Conservation (phyloP, 1,140 invertebrate genomes). For the Zaprionus lachaisei region DNA sequence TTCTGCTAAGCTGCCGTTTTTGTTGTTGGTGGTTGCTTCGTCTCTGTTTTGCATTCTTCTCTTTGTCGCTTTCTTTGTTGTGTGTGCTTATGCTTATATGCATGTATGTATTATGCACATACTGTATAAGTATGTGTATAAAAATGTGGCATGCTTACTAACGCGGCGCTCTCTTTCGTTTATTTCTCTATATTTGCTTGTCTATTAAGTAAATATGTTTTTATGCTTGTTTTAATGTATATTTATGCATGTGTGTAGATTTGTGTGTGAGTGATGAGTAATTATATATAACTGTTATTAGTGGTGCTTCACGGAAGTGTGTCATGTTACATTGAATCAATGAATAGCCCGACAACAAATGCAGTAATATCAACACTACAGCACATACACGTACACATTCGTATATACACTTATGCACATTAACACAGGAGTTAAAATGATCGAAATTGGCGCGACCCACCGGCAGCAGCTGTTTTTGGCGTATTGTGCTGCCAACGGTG, state of each 20-base stretch:
- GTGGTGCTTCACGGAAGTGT: conserved; percentile 30
- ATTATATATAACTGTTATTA: conserved; percentile 13
- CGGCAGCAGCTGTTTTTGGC: conserved; percentile 22
- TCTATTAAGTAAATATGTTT: conserved; percentile 8
- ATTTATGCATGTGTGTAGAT: neutral
- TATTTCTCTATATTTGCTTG: neutral
- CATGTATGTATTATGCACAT: neutral
- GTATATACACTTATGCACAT: neutral
- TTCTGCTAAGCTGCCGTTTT: conserved; percentile 44
- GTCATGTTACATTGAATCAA: conserved; percentile 42
- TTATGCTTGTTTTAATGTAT: neutral
- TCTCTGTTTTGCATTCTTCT: conserved; percentile 36
- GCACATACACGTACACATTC: neutral
- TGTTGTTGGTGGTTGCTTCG: neutral
- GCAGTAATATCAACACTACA: neutral
- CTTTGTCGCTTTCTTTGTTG: conserved; percentile 51
- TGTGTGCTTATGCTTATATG: conserved; percentile 15
- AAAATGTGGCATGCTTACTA: neutral
- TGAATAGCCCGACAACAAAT: conserved; percentile 18
- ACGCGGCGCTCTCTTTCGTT: conserved; percentile 4
- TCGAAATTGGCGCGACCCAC: conserved; percentile 25
- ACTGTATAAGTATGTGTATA: neutral
- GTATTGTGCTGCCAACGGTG: neutral
- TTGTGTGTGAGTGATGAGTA: neutral
- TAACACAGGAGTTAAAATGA: neutral